Conservation (phyloP, 2,888 invertebrate species). For the Labia minor region DNA sequence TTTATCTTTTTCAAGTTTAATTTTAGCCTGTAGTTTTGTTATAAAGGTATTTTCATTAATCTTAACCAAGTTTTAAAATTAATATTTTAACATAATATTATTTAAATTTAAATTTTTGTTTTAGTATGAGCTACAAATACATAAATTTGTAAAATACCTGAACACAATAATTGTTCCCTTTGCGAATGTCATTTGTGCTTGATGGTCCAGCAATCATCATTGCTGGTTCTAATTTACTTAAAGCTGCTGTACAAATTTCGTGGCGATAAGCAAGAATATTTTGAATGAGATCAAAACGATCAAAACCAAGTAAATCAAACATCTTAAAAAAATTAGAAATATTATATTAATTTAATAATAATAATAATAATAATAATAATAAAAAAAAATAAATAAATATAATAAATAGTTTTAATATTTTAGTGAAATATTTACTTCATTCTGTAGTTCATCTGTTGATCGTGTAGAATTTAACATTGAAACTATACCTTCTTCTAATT, state of each 20-base stretch:
- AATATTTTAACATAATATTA: too few relatives aligned
- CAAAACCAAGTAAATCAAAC: slow-evolving; percentile 81
- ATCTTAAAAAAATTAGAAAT: slow-evolving; percentile 37
- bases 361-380: not conserved
- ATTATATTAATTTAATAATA: not conserved
- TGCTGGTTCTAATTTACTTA: not conserved
- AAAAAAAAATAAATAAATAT: slow-evolving; percentile 8
- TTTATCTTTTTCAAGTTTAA: too few relatives aligned
- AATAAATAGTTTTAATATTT: too few relatives aligned
- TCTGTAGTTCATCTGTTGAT: slow-evolving; percentile 59
- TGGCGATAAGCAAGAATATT: slow-evolving; percentile 52
- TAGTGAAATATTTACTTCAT: slow-evolving; percentile 45
- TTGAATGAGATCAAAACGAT: slow-evolving; percentile 64
- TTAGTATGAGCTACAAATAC: too few relatives aligned
- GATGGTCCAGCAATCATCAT: not conserved
- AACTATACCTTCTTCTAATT: slow-evolving; percentile 48
- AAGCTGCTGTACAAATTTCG: slow-evolving; percentile 32
- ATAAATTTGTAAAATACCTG: too few relatives aligned
- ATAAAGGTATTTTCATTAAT: too few relatives aligned
- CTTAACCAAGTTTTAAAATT: too few relatives aligned
- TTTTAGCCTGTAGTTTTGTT: too few relatives aligned
- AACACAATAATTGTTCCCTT: not conserved
- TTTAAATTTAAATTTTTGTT: too few relatives aligned
- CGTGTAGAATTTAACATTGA: slow-evolving; percentile 49
- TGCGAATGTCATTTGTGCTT: not conserved